Base-by-base conservation (phyloP, 1,140 invertebrate genomes). In the Neodiprion pinetum region DNA sequence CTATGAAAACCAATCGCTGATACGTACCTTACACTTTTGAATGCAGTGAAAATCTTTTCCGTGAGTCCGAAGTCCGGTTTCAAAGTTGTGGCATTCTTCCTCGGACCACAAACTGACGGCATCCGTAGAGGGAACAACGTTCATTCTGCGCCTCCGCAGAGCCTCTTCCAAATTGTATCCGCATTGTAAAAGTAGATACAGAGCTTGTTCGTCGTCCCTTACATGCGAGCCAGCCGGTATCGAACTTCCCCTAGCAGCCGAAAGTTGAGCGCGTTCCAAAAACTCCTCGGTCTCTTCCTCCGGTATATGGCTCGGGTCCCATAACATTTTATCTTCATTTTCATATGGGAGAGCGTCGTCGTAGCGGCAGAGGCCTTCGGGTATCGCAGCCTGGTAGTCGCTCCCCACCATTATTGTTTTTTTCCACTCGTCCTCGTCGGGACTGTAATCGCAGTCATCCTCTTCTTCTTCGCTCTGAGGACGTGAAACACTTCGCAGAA, bases 1-100 rank as follows among this genome's bases (percentile, higher is more conserved):
- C 53, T 9, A 61, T 61, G 53, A 61, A 61, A 61, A 61, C 0
- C n/a, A 12, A 21, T 10, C n/a, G 72, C n/a, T 48, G 0, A 47
- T 53, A 40, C 9, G 12, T 85, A 97, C 96, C 91, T 97, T 98
- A 86, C 97, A 95, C 83, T 97, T 95, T 79, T 98, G 95, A 83
- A 99, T 99, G 75, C 94, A 90, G 88, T 97, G 95, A 88, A 99
- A 99, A 88, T 99, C 96, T 89, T 99, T 99, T 65, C 97, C 97
- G 86, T 96, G 97, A 73, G 92, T 92, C 82, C 97, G 92, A 3
- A 99, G 91, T 71, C 97, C 97, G 84, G 94, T 95, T 90, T 99
- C 98, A 90, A 99, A 99, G 89, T 97, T 97, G 76, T 95, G 91
- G 90, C 97, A 99, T 85, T 99, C 98, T 87, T 99, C 97, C 86